Percentiles rank a stretch among this genome's conserved stretches.
Conservation (phyloP, 2,888 invertebrate species). For the Ormyrus thymus region DNA sequence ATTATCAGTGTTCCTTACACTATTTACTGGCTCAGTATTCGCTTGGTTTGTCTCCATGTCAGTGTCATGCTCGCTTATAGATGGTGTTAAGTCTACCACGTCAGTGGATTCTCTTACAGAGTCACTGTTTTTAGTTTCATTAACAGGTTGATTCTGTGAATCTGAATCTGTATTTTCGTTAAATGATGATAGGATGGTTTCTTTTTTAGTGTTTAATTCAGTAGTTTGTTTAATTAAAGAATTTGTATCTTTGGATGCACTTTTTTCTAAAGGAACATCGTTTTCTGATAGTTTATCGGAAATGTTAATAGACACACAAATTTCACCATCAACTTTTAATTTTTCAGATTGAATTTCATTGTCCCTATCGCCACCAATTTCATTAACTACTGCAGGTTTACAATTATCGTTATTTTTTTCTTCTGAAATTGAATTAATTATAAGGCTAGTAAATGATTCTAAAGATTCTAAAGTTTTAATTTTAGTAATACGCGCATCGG, state of each 20-base stretch:
- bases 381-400: too few relatives aligned
- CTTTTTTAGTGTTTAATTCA: background rate
- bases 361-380: background rate
- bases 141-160: background rate
- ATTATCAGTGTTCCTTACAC: slow-evolving; percentile 15
- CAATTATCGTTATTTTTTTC: background rate
- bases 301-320: background rate
- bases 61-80: background rate
- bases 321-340: background rate
- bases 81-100: background rate
- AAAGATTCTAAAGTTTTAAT: too few relatives aligned
- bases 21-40: background rate
- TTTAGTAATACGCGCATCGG: too few relatives aligned
- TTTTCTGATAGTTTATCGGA: slow-evolving; percentile 4
- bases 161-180: background rate
- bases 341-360: slow-evolving; percentile 9
- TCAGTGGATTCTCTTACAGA: slow-evolving; percentile 5
- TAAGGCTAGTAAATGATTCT: too few relatives aligned
- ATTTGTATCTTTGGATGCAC: slow-evolving; percentile 5
- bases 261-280: slow-evolving; percentile 1
- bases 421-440: background rate
- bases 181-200: background rate
- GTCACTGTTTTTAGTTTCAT: background rate
- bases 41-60: slow-evolving; percentile 20
- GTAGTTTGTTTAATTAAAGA: slow-evolving; percentile 5